Conservation (phyloP, 2,113 vertebrate species). For the Istiophorus platypterus region DNA sequence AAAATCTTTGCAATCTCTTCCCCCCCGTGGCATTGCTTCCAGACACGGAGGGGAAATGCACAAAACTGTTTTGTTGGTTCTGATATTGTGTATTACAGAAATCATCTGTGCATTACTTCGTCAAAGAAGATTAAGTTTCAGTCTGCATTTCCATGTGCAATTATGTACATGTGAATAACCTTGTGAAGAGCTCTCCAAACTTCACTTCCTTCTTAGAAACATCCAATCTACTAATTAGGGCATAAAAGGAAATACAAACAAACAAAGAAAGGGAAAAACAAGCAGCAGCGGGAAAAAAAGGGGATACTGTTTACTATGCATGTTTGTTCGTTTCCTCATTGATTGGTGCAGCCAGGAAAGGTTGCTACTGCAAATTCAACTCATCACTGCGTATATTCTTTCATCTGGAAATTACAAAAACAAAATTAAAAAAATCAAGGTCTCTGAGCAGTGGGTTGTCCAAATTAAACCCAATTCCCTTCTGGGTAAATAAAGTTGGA, state of each 20-base stretch:
- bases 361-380: conserved; percentile 15
- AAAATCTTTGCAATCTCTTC: conserved; percentile 53
- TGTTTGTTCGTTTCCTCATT: conserved; percentile 21
- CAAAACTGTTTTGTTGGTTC: conserved; percentile 25
- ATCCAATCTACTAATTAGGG: conserved; percentile 14
- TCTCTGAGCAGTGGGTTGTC: conserved; percentile 6
- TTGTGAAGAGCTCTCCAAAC: conserved; percentile 26
- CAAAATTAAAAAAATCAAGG: conserved; percentile 1
- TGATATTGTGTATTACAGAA: conserved; percentile 47
- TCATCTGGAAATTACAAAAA: conserved; percentile 43
- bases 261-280: neutral
- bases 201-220: neutral
- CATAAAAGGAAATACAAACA: too few species aligned
- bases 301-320: conserved; percentile 11
- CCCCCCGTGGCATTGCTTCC: conserved; percentile 28
- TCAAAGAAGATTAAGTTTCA: conserved; percentile 36
- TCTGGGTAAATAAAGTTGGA: conserved; percentile 12
- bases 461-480: conserved; percentile 14
- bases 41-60: conserved; percentile 17
- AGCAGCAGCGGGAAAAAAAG: conserved; percentile 19
- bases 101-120: conserved; percentile 26
- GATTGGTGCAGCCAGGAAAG: conserved; percentile 9
- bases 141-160: conserved; percentile 27
- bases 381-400: neutral
- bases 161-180: conserved; percentile 29